A percentile compares a stretch with the other conserved stretches of the same genome.
Evolutionary conservation across 2,113 vertebrate genomes (phyloP).

Genomic region (Gulo gulo): DNA sequence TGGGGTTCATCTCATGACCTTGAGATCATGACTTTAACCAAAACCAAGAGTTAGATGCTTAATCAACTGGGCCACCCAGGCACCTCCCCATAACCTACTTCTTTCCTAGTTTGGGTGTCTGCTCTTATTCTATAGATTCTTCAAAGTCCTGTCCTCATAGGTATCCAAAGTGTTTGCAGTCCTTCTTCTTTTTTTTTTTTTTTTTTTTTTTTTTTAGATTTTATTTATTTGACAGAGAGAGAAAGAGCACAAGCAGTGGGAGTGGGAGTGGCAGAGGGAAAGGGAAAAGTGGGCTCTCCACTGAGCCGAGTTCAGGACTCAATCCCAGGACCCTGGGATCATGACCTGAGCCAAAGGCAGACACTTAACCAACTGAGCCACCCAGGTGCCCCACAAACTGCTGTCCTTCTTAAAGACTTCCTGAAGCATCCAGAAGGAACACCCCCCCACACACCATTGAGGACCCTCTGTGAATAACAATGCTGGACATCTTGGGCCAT

Average conservation of each 20-base stretch:
- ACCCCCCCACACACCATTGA: background rate
- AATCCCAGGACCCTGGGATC: background rate
- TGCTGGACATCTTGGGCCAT: background rate
- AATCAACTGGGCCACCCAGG: background rate
- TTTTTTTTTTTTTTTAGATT: background rate
- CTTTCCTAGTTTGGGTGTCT: background rate
- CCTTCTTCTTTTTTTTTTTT: too few relatives aligned
- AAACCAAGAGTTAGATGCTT: background rate
- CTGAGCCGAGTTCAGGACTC: too few relatives aligned
- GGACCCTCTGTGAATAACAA: background rate
- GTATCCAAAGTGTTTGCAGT: background rate
- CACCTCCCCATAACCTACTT: background rate
- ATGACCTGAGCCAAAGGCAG: background rate
- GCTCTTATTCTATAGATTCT: background rate
- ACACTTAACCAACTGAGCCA: background rate
- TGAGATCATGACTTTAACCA: background rate
- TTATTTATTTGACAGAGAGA: background rate
- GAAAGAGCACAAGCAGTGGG: background rate
- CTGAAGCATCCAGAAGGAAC: too few relatives aligned
- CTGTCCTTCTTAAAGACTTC: background rate
- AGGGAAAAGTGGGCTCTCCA: background rate
- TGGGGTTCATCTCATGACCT: background rate
- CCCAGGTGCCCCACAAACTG: too few relatives aligned
- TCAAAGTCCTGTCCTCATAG: background rate
- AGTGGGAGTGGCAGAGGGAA: background rate